Conservation (phyloP, 2,797 vertebrate genomes). For the Pygocentrus nattereri region DNA sequence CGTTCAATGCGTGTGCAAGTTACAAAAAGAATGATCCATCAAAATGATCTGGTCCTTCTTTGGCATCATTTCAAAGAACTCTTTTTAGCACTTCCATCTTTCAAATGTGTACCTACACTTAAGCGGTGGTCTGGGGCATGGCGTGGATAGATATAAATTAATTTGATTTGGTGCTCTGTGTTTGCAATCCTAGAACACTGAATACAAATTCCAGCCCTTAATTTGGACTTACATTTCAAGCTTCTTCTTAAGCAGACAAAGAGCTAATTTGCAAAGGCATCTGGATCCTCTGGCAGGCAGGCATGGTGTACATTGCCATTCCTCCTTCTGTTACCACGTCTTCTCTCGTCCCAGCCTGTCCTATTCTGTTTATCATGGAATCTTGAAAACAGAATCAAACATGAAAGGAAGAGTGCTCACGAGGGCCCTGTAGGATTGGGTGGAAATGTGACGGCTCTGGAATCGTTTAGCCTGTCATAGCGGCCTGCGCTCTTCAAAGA, state of each 20-base stretch:
- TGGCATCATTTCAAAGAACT: constrained; percentile 41
- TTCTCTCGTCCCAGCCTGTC: constrained; percentile 68
- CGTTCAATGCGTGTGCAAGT: background rate
- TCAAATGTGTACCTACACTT: constrained; percentile 30
- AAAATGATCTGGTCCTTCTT: background rate
- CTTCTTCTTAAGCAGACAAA: constrained; percentile 77
- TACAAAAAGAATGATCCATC: background rate
- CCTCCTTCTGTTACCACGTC: constrained; percentile 55
- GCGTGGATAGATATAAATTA: constrained; percentile 66
- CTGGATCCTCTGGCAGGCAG: constrained; percentile 77
- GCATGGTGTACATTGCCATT: constrained; percentile 52
- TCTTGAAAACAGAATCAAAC: constrained; percentile 86
- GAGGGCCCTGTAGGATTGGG: constrained; percentile 82
- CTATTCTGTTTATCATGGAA: constrained; percentile 85
- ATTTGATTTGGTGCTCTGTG: constrained; percentile 75
- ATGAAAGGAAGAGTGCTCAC: constrained; percentile 85
- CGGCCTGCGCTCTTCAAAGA: constrained; percentile 80
- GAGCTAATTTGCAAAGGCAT: constrained; percentile 80
- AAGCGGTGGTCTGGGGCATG: constrained; percentile 57
- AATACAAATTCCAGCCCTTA: constrained; percentile 70
- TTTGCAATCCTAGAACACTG: constrained; percentile 74
- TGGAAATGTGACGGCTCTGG: constrained; percentile 88
- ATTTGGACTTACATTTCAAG: constrained; percentile 71
- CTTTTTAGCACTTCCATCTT: background rate
- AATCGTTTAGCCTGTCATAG: constrained; percentile 84